A percentile compares a stretch with the other conserved stretches of the same genome.
These are phyloP conservation scores for Phalacrocorax brasilianus DNA, from an alignment of 2,113 vertebrate genomes.

Conservation along the genomic window DNA sequence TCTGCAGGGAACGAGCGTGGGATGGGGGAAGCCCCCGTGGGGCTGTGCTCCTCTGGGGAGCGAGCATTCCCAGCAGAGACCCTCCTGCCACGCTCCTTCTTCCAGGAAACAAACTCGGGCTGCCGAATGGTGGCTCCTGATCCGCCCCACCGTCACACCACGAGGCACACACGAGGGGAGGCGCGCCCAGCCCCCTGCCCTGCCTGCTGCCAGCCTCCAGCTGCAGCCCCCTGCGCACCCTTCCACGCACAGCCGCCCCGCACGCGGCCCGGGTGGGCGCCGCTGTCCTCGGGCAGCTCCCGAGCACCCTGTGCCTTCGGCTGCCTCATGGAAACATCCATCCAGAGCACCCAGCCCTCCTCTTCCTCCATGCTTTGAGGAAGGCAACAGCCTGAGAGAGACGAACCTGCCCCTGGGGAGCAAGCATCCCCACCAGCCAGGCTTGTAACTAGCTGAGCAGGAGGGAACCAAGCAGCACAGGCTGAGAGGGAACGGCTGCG, in stretches of 20 bases:
- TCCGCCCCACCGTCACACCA: neutral
- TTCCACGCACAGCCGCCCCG: neutral
- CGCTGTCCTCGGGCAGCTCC: neutral
- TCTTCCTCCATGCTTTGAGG: neutral
- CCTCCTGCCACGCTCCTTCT: neutral
- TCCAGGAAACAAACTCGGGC: neutral
- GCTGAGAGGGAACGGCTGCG: neutral
- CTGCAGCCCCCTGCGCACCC: neutral
- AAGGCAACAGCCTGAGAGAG: neutral
- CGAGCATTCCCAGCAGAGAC: neutral
- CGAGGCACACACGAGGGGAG: neutral
- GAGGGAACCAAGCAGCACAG: neutral
- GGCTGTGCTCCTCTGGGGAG: neutral
- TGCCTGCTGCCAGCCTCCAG: neutral
- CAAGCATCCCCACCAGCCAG: neutral
- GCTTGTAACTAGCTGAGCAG: neutral
- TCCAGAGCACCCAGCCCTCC: neutral
- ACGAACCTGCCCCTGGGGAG: neutral
- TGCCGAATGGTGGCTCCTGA: neutral
- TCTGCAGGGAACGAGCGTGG: accelerated
- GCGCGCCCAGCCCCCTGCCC: neutral
- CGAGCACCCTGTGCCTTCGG: neutral
- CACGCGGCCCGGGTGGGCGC: neutral
- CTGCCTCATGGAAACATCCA: neutral
- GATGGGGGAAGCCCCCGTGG: accelerated